Evolutionary conservation across 2,113 vertebrate species (phyloP), one percentile per base, ranked within the genome.

Genomic region (Ceyx margarethae): DNA sequence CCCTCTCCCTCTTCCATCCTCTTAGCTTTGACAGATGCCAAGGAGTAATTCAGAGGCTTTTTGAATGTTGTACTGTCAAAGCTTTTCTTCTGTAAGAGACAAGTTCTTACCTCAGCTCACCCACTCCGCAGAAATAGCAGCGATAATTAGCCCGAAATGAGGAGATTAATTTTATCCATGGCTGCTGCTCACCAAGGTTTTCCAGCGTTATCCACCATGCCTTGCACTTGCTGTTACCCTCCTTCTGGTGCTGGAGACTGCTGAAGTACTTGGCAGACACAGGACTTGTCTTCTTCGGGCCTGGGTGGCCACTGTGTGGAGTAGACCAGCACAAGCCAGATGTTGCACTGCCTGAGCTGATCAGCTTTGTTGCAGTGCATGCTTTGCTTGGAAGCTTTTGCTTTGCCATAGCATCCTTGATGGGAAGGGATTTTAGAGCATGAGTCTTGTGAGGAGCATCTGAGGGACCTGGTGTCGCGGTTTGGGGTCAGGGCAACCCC

Each of bases 51-150:
- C 84, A 56, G 84, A 76, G 58, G 65, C 40, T 81, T 72, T 85
- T 65, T 58, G 40, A 89, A 62, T 3, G 6, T 81, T 51, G 29
- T 11, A 56, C 67, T 90, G 84, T 88, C 85, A 91, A 64, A 77
- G 60, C 78, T 88, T 91, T 90, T 76, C 46, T 81, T 64, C 66
- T 81, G 23, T 66, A 62, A 79, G 83, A 91, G 80, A 68, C 31
- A 85, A 45, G 28, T 92, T 71, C 78, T 73, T 77, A 73, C 67
- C 91, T 94, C 69, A 93, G 56, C 86, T 91, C 92, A 69, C 81
- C 54, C 43, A 35, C 81, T 68, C 26, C 5, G 15, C 84, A 85
- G 81, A 90, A 93, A 72, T 78, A 96, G 89, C 61, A 74, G 62
- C 20, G 60, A 45, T 67, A 68, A 93, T 65, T 26, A 83, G 19